Percentiles rank a stretch among this genome's conserved stretches.
phyloP scores from a whole-genome alignment of 2,113 vertebrate species.

The Engraulis encrasicolus region DNA sequence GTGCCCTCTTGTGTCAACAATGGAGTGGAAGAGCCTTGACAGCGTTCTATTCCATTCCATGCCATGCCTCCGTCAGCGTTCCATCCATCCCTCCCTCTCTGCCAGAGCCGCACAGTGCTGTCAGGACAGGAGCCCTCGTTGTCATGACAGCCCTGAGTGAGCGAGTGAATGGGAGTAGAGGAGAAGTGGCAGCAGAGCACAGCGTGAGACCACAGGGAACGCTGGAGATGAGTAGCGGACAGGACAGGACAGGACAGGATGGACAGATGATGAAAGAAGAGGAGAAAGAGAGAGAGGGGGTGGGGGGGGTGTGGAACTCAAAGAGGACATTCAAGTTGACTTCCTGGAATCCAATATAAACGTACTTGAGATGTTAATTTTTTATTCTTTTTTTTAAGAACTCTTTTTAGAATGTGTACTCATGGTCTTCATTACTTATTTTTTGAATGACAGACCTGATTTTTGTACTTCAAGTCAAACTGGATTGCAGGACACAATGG shows the following conservation, averaged over 20 bases:
- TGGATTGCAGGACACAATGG: not conserved
- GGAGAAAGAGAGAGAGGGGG: not conserved
- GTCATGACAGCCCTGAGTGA: conserved; percentile 14
- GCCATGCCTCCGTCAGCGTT: not conserved
- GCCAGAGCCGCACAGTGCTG: not conserved
- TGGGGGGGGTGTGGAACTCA: not conserved
- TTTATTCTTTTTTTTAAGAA: not conserved
- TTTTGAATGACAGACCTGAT: not conserved
- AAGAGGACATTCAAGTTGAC: not conserved
- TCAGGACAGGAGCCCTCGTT: not conserved
- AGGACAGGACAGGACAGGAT: not conserved
- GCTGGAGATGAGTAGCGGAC: not conserved
- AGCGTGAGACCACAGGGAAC: not conserved
- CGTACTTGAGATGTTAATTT: not conserved
- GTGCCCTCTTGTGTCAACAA: conserved; percentile 21
- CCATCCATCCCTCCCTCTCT: conserved; percentile 14
- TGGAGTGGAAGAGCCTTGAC: too few species aligned
- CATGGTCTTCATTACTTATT: not conserved
- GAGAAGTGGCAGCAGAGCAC: not conserved
- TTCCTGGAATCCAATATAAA: conserved; percentile 7
- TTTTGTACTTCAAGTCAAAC: conserved; percentile 5
- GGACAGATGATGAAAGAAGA: not conserved
- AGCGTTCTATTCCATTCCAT: too few species aligned
- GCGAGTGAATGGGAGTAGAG: too few species aligned
- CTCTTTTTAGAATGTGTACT: not conserved